Evolutionary conservation across 2,888 invertebrate genomes (phyloP).

Genomic region (Mythimna ferrago): DNA sequence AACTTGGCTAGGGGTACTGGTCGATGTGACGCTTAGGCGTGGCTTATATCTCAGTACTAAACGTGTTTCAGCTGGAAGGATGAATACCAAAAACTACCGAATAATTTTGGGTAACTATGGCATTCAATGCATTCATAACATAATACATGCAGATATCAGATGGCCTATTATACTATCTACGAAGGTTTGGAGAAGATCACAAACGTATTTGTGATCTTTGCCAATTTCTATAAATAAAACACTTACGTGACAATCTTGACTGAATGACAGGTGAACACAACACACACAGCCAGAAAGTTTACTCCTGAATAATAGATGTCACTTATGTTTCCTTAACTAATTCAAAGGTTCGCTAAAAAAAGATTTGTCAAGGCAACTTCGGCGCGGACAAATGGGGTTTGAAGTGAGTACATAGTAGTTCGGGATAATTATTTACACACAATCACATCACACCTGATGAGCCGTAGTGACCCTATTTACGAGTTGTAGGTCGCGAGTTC

Average conservation of each 20-base stretch:
- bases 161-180: no score
- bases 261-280: background rate
- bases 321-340: background rate
- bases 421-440: background rate
- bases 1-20: no score
- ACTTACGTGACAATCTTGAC: background rate
- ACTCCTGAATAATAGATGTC: constrained; percentile 6
- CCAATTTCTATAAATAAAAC: background rate
- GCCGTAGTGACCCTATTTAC: no score
- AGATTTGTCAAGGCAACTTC: background rate
- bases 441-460: background rate
- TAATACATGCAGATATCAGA: no score
- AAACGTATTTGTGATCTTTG: background rate
- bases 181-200: no score
- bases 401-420: background rate
- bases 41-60: background rate
- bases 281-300: background rate
- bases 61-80: background rate
- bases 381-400: background rate
- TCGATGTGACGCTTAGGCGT: background rate
- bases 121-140: no score
- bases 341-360: background rate
- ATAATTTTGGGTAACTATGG: no score
- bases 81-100: background rate
- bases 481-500: no score